These are phyloP conservation scores for Campopleginae sp. DNA, from an alignment of 2,888 invertebrate genomes.

Conservation along the genomic window DNA sequence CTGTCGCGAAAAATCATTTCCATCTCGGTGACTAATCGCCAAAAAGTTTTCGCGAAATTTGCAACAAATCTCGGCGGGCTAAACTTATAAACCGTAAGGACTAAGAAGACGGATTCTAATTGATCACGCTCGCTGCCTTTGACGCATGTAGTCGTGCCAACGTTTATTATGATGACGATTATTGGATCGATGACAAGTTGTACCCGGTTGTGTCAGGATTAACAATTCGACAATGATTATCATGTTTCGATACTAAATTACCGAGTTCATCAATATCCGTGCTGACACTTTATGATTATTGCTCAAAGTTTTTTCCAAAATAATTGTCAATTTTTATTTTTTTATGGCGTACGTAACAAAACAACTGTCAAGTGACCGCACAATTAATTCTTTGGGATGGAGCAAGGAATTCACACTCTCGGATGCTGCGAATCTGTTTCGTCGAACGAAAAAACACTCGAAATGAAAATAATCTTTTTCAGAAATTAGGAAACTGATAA, in stretches of 20 bases:
- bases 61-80: not conserved
- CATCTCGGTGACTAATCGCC: not conserved
- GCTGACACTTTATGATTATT: not conserved
- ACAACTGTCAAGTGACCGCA: not conserved
- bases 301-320: not conserved
- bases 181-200: not conserved
- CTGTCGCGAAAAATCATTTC: not conserved
- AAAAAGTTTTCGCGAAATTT: not conserved
- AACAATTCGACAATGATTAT: not conserved
- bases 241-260: not conserved
- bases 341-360: not conserved
- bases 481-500: not conserved
- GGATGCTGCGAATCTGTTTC: slow-evolving; percentile 3
- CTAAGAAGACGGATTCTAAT: not conserved
- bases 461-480: not conserved
- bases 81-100: not conserved
- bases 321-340: not conserved
- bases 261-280: not conserved
- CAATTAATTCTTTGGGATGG: not conserved
- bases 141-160: not conserved
- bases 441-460: not conserved
- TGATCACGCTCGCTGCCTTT: not conserved
- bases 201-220: not conserved
- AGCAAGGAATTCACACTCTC: not conserved
- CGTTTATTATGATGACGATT: not conserved